Base-by-base conservation (phyloP, 2,888 invertebrate genomes). In the Conus canariensis region DNA sequence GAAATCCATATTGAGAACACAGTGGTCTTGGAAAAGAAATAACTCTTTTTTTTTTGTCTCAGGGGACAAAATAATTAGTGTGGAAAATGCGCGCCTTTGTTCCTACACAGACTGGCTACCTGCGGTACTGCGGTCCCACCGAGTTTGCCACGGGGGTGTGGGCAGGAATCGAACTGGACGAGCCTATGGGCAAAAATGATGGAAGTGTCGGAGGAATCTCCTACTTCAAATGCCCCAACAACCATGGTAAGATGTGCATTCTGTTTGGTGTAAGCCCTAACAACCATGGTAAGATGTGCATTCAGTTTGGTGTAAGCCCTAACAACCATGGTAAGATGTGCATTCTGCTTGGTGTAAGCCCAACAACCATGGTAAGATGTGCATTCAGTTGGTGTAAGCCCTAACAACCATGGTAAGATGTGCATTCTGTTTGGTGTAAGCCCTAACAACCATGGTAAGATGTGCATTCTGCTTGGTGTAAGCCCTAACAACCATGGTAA, bases 161-260 rank as follows among this genome's bases (percentile, higher is more conserved):
- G 97, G 97, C 96, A n/a, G 97, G 97, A 56, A 96, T 97, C 85
- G 97, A 97, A 92, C 94, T 97, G 70, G 97, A 97, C 92, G 96
- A 96, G 80, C 95, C 96, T 7, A 95, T 96, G 30, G 97, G 97
- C 14, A 97, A 97, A 93, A 96, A 97, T 94, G 96, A 97, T 93
- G 97, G 97, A 45, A 96, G 96, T 85, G 95, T 97, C 64, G 96
- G 96, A 86, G 97, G 97, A 74, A 96, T 97, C 67, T 94, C 95
- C 67, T 96, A 96, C 92, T 96, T 96, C 93, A 95, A 94, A 83
- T 97, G 97, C 93, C 94, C 96, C 25, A 94, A 95, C 10, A 96
- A 96, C 92, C 95, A 96, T 93, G 97, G 97, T 96, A 94, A 92
- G 58, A 59, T 82, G 16, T 80, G 80, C 45, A 22, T 86, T 58